Conservation (phyloP, 2,797 vertebrate genomes). For the Cetoscarus ocellatus region DNA sequence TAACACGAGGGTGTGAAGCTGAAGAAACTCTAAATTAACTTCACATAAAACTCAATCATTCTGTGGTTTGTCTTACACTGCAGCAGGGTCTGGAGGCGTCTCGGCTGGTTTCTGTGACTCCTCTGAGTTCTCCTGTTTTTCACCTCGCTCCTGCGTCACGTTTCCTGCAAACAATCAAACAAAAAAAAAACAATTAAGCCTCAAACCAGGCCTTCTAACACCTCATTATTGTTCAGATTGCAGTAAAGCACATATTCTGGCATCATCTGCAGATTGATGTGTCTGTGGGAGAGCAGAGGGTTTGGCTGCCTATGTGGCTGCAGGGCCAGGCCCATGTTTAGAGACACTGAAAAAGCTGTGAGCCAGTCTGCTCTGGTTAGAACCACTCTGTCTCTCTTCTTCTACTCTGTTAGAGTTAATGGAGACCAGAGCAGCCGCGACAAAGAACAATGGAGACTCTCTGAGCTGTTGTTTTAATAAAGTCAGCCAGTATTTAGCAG, state of each 20-base stretch:
- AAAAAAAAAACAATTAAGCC: conserved; percentile 14
- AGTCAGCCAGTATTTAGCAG: no score
- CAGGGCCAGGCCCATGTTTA: conserved; percentile 50
- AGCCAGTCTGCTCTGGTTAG: conserved; percentile 65
- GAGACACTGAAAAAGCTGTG: conserved; percentile 34
- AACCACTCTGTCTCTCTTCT: conserved; percentile 25
- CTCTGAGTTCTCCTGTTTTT: conserved; percentile 57
- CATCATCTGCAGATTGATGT: not conserved
- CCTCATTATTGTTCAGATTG: not conserved
- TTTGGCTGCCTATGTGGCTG: no score
- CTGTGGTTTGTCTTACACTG: conserved; percentile 70
- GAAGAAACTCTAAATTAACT: no score
- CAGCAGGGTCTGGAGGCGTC: conserved; percentile 29
- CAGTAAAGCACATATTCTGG: conserved; percentile 8
- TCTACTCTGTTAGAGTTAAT: conserved; percentile 20
- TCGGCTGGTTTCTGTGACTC: conserved; percentile 47
- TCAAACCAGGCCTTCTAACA: not conserved
- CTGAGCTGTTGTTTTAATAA: not conserved
- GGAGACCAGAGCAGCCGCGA: conserved; percentile 7
- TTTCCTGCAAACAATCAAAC: conserved; percentile 72
- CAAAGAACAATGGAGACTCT: not conserved
- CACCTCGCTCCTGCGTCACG: conserved; percentile 56
- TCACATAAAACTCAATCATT: no score
- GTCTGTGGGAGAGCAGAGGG: conserved; percentile 10
- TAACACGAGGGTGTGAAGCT: no score